Conservation (phyloP, 2,888 invertebrate genomes). For the Nebria brevicollis region DNA sequence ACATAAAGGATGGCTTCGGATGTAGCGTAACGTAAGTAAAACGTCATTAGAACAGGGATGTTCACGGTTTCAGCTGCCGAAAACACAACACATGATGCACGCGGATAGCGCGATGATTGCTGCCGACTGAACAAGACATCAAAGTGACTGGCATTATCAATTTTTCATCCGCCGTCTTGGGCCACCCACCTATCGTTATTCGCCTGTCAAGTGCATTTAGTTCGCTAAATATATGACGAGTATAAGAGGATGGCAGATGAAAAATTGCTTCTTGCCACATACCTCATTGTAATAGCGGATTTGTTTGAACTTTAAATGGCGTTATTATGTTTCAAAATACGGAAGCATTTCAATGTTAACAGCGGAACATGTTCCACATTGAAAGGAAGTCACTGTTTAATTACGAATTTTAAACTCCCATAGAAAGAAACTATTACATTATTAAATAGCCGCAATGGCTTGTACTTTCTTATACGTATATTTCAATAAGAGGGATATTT, state of each 20-base stretch:
- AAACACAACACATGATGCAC: constrained; percentile 17
- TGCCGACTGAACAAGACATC: constrained; percentile 39
- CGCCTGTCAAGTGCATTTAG: constrained; percentile 18
- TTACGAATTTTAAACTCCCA: too few species aligned
- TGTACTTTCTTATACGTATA: too few species aligned
- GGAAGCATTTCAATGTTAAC: too few species aligned
- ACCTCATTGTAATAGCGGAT: not conserved
- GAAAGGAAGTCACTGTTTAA: too few species aligned
- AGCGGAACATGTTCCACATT: too few species aligned
- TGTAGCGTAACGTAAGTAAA: constrained; percentile 11
- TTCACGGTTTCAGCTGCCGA: constrained; percentile 5
- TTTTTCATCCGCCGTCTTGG: constrained; percentile 27
- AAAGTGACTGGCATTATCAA: constrained; percentile 40
- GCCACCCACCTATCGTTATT: not conserved
- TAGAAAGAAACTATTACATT: too few species aligned
- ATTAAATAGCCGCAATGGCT: too few species aligned
- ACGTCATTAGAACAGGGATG: not conserved
- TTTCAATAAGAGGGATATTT: too few species aligned
- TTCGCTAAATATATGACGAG: not conserved
- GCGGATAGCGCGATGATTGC: constrained; percentile 25
- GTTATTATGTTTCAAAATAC: not conserved
- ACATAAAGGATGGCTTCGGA: not conserved
- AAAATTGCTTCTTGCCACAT: not conserved
- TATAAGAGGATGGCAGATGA: not conserved
- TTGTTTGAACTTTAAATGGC: not conserved